Evolutionary conservation across 2,113 vertebrate genomes (phyloP).

Genomic region (Menidia beryllina): DNA sequence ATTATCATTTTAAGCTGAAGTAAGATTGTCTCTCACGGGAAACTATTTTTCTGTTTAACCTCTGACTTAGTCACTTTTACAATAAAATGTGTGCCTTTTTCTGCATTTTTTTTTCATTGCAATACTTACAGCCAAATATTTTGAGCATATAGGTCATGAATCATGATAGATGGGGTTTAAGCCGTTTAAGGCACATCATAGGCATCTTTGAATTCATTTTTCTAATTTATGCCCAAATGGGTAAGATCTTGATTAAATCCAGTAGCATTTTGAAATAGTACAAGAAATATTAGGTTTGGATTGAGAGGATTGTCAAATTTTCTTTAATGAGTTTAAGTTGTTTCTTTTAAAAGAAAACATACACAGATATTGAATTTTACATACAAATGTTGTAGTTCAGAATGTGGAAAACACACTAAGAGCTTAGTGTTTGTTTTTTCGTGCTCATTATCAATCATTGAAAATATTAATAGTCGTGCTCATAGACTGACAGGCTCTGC

Average conservation of each 20-base stretch:
- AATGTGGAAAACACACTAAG: not conserved
- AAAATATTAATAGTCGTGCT: slow-evolving; percentile 28
- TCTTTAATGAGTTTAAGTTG: not conserved
- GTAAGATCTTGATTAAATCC: not conserved
- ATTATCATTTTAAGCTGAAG: slow-evolving; percentile 38
- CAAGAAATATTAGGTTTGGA: not conserved
- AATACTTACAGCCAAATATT: not conserved
- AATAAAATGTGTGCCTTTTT: slow-evolving; percentile 13
- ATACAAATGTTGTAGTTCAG: too few species aligned
- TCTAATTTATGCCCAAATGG: not conserved
- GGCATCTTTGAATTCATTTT: not conserved
- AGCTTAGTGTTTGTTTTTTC: not conserved
- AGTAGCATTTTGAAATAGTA: not conserved
- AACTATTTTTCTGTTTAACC: not conserved
- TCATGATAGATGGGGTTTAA: not conserved
- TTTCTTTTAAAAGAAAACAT: not conserved
- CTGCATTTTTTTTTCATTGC: not conserved
- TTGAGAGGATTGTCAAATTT: not conserved
- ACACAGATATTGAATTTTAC: too few species aligned
- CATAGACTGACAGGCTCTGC: slow-evolving; percentile 19
- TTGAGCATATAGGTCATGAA: not conserved
- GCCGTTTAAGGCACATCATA: not conserved
- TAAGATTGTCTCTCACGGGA: not conserved
- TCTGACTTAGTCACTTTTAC: too few species aligned
- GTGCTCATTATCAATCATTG: slow-evolving; percentile 12